These are phyloP conservation scores for Tanaodytes sp. DNA, from an alignment of 2,888 invertebrate genomes.

Conservation along the genomic window DNA sequence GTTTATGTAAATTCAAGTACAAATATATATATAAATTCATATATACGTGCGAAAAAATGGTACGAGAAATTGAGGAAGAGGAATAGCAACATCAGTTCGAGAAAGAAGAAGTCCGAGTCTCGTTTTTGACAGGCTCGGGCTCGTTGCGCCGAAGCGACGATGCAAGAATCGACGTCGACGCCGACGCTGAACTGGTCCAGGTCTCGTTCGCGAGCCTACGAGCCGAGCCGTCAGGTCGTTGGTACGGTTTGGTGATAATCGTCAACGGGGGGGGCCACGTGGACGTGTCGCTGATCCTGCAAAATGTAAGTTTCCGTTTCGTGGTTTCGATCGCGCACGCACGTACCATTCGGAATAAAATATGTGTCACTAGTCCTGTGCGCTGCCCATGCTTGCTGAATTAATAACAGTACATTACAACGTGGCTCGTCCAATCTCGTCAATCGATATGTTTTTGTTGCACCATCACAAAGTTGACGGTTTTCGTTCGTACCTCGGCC, in stretches of 20 bases:
- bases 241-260: conserved; percentile 31
- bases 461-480: too few species aligned
- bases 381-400: conserved; percentile 15
- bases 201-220: background rate
- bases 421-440: too few species aligned
- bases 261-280: conserved; percentile 42
- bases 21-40: too few species aligned
- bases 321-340: too few species aligned
- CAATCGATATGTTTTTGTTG: background rate
- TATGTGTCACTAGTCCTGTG: conserved; percentile 39
- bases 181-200: too few species aligned
- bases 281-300: conserved; percentile 40
- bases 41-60: too few species aligned
- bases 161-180: too few species aligned
- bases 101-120: too few species aligned
- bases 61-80: too few species aligned
- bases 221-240: conserved; percentile 6
- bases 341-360: conserved; percentile 1
- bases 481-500: too few species aligned
- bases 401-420: conserved; percentile 40
- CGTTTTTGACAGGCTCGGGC: background rate
- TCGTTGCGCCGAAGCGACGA: background rate
- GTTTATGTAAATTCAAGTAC: too few species aligned
- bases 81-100: too few species aligned
- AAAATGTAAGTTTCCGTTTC: conserved; percentile 44